phyloP scores from a whole-genome alignment of 2,113 vertebrate species.

The Lycaon pictus region DNA sequence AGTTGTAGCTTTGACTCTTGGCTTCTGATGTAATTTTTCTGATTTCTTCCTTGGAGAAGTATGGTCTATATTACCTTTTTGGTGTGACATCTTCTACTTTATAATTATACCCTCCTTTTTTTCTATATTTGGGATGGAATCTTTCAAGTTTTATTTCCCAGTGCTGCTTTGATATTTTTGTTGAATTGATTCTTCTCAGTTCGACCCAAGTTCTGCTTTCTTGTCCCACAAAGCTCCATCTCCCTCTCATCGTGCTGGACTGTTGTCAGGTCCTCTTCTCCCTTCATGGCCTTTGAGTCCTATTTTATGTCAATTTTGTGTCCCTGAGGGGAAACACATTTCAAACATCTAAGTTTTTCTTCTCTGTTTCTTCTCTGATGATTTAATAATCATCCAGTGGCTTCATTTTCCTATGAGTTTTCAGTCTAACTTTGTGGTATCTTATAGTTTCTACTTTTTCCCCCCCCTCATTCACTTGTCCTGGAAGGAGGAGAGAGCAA shows the following conservation, averaged over 20 bases:
- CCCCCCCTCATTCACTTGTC: not conserved
- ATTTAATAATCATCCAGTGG: not conserved
- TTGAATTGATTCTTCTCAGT: not conserved
- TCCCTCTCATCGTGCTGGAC: not conserved
- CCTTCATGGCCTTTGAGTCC: not conserved
- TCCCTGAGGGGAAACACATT: not conserved
- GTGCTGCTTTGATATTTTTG: not conserved
- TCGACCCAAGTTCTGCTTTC: not conserved
- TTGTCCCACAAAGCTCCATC: not conserved
- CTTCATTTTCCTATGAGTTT: not conserved
- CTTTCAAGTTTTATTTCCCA: conserved; percentile 31
- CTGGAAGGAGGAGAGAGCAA: not conserved
- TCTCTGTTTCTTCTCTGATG: not conserved
- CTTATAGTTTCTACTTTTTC: not conserved
- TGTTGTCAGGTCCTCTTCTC: not conserved
- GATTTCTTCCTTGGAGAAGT: not conserved
- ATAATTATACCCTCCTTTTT: not conserved
- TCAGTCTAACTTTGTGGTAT: not conserved
- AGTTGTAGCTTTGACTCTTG: not conserved
- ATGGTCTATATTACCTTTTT: not conserved
- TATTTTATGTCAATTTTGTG: not conserved
- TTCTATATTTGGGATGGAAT: not conserved
- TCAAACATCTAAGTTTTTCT: not conserved
- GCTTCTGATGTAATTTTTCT: conserved; percentile 39
- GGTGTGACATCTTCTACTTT: not conserved